A percentile compares a stretch with the other conserved stretches of the same genome.
phyloP scores from a whole-genome alignment of 2,888 invertebrate genomes.

The Drosophila anomelani region DNA sequence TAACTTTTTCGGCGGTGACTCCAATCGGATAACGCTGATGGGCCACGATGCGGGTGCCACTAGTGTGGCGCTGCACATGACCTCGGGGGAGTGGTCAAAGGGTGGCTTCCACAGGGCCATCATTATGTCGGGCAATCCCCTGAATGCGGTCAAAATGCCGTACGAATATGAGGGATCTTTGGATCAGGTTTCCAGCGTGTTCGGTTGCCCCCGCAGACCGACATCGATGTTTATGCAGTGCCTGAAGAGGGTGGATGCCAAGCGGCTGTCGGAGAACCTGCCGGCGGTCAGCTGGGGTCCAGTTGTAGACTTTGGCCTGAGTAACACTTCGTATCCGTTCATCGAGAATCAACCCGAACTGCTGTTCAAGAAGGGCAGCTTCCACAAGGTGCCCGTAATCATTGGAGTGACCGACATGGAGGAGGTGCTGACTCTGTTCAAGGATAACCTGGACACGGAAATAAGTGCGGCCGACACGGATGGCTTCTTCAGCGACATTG shows the following conservation, averaged over 20 bases:
- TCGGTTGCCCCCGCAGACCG: slow-evolving; percentile 89
- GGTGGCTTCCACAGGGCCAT: slow-evolving; percentile 90
- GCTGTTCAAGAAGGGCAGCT: slow-evolving; percentile 87
- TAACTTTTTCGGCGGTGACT: slow-evolving; percentile 90
- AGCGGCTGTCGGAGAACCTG: slow-evolving; percentile 87
- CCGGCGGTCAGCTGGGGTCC: slow-evolving; percentile 91
- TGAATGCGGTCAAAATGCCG: slow-evolving; percentile 88
- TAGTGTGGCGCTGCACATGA: slow-evolving; percentile 91
- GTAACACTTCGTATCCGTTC: slow-evolving; percentile 88
- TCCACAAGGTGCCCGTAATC: slow-evolving; percentile 89
- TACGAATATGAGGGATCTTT: slow-evolving; percentile 87
- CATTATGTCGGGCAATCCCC: slow-evolving; percentile 91
- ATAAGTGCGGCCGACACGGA: slow-evolving; percentile 86
- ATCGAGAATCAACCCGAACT: slow-evolving; percentile 88
- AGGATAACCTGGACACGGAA: slow-evolving; percentile 87
- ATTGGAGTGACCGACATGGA: slow-evolving; percentile 94
- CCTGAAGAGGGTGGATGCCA: slow-evolving; percentile 87
- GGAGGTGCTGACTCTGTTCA: slow-evolving; percentile 88
- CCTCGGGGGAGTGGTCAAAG: slow-evolving; percentile 87
- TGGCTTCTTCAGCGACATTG: slow-evolving; percentile 87
- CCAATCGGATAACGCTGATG: slow-evolving; percentile 90
- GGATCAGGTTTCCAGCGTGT: slow-evolving; percentile 88
- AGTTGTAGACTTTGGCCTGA: slow-evolving; percentile 89
- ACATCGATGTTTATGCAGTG: slow-evolving; percentile 89
- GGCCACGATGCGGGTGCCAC: slow-evolving; percentile 93